These are phyloP conservation scores for Branchipolynoe longqiensis DNA, from an alignment of 2,888 invertebrate species.

Conservation along the genomic window DNA sequence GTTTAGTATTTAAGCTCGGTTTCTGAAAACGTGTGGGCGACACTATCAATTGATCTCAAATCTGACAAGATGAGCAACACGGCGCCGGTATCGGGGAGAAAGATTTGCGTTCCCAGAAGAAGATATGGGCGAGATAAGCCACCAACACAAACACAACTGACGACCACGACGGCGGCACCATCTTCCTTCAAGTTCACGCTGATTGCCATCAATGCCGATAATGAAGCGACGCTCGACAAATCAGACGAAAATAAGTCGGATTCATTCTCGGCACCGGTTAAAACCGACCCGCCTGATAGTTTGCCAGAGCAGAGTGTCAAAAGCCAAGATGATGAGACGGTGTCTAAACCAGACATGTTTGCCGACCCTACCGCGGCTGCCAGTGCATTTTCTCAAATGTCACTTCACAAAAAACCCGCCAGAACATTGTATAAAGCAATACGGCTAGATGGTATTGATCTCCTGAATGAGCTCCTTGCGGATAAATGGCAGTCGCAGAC, in stretches of 20 bases:
- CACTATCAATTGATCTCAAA: too few relatives aligned
- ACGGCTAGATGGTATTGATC: conserved; percentile 2
- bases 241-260: neutral
- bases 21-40: too few relatives aligned
- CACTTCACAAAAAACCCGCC: conserved; percentile 23
- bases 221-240: neutral
- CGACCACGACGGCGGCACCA: neutral
- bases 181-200: conserved; percentile 24
- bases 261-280: neutral
- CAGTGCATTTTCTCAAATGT: conserved; percentile 24
- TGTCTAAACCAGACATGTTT: conserved; percentile 15
- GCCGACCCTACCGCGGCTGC: conserved; percentile 19
- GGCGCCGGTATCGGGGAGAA: conserved; percentile 15
- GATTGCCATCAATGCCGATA: neutral
- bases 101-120: conserved; percentile 32
- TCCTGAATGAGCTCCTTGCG: conserved; percentile 10
- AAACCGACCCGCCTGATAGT: neutral
- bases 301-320: neutral
- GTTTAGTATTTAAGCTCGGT: too few relatives aligned
- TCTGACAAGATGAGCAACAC: conserved; percentile 1
- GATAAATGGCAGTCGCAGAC: conserved; percentile 22
- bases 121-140: conserved; percentile 24
- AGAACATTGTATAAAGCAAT: conserved; percentile 28
- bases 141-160: conserved; percentile 1
- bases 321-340: conserved; percentile 6